Conservation (phyloP, 92 coral and sea anemone species). For the Chrysogorgia sp. region DNA sequence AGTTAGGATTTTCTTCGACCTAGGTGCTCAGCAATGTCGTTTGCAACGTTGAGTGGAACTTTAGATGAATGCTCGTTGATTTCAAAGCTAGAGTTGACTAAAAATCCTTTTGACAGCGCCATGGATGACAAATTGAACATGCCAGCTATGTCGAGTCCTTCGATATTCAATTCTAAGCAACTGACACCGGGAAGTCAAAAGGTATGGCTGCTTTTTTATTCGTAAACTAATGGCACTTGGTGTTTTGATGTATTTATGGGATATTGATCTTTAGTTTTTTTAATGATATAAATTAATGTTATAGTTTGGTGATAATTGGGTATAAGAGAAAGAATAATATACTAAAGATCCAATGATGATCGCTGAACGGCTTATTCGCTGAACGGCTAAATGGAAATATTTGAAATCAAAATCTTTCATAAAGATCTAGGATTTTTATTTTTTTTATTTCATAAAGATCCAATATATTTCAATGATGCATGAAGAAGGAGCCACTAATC, state of each 20-base stretch:
- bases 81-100: slow-evolving; percentile 76
- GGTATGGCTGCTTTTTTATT: too few species aligned
- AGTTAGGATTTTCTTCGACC: not conserved
- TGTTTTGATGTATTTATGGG: not conserved
- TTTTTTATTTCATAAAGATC: too few species aligned
- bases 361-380: too few species aligned
- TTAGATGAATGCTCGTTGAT: slow-evolving; percentile 52
- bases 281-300: too few species aligned
- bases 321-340: too few species aligned
- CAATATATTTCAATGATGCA: too few species aligned
- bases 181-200: slow-evolving; percentile 87
- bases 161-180: slow-evolving; percentile 80
- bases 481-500: too few species aligned
- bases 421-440: too few species aligned
- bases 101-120: slow-evolving; percentile 90
- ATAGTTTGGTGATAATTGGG: too few species aligned
- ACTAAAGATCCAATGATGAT: too few species aligned
- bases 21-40: slow-evolving; percentile 8
- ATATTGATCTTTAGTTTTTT: not conserved
- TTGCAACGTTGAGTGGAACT: slow-evolving; percentile 21
- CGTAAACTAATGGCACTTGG: not conserved
- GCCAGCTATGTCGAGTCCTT: slow-evolving; percentile 89
- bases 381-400: too few species aligned
- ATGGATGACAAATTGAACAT: slow-evolving; percentile 71
- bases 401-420: too few species aligned